phyloP scores from a whole-genome alignment of 1,140 invertebrate species.

The Temnothorax longispinosus region DNA sequence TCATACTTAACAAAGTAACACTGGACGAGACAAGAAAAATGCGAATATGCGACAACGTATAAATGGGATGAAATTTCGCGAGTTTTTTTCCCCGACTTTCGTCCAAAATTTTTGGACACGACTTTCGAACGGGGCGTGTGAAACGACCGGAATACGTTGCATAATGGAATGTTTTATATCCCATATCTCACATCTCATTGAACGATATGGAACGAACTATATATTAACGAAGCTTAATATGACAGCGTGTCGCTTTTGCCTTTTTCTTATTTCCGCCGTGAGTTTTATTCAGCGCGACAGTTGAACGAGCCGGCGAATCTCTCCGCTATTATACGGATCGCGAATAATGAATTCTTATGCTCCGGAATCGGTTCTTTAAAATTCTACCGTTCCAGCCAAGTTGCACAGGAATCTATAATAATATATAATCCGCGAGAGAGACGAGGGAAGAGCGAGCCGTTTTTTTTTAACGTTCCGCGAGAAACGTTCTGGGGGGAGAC shows the following conservation, averaged over 20 bases:
- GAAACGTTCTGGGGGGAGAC: background rate
- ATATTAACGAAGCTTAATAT: slow-evolving; percentile 56
- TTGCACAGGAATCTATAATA: slow-evolving; percentile 44
- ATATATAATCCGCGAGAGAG: slow-evolving; percentile 25
- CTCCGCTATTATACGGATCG: slow-evolving; percentile 41
- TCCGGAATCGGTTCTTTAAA: slow-evolving; percentile 7
- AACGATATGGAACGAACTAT: slow-evolving; percentile 33
- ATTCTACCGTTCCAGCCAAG: slow-evolving; percentile 44
- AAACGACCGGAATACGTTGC: background rate
- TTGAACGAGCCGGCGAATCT: slow-evolving; percentile 38
- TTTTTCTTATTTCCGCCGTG: slow-evolving; percentile 31
- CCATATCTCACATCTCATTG: slow-evolving; percentile 36
- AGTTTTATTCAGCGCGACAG: slow-evolving; percentile 50
- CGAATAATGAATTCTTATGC: slow-evolving; percentile 58
- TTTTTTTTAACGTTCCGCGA: slow-evolving; percentile 35
- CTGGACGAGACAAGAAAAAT: slow-evolving; percentile 44
- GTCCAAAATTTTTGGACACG: slow-evolving; percentile 23
- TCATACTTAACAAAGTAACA: slow-evolving; percentile 65
- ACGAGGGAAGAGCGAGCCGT: background rate
- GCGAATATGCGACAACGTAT: slow-evolving; percentile 43
- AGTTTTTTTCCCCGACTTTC: slow-evolving; percentile 11
- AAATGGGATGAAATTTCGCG: slow-evolving; percentile 40
- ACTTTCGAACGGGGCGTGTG: background rate
- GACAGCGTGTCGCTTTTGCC: slow-evolving; percentile 7
- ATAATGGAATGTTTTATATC: slow-evolving; percentile 48